These are phyloP conservation scores for Idaea aversata DNA, from an alignment of 2,888 invertebrate genomes.

Conservation along the genomic window DNA sequence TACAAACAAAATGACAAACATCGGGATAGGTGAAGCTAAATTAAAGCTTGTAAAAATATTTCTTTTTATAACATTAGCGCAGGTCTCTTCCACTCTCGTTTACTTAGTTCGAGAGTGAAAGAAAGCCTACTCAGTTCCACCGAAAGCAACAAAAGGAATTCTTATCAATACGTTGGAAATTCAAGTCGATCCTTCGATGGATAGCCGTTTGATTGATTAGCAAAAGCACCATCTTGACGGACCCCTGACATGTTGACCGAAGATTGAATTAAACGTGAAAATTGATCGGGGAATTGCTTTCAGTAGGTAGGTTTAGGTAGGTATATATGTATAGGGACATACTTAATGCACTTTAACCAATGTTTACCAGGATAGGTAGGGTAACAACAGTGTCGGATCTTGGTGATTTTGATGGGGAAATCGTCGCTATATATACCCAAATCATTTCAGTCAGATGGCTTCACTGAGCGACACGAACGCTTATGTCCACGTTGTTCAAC, in stretches of 20 bases:
- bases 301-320: constrained; percentile 11
- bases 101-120: background rate
- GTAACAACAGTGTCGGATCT: background rate
- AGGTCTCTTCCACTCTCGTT: background rate
- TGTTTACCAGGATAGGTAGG: background rate
- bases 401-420: no score
- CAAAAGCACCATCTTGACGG: constrained; percentile 46
- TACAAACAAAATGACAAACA: no score
- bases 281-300: constrained; percentile 33
- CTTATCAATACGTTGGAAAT: constrained; percentile 16
- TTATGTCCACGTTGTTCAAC: no score
- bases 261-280: constrained; percentile 48
- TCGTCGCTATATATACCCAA: no score
- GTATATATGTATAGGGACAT: background rate
- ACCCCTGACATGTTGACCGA: constrained; percentile 44
- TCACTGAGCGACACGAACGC: no score
- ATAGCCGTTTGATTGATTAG: constrained; percentile 55
- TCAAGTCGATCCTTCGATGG: background rate
- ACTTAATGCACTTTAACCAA: background rate
- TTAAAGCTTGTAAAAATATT: no score
- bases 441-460: no score
- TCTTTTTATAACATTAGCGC: background rate
- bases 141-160: constrained; percentile 4
- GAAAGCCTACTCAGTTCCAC: background rate
- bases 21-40: no score